These are phyloP conservation scores for Mechanitis mazaeus DNA, from an alignment of 2,888 invertebrate species.

Conservation along the genomic window DNA sequence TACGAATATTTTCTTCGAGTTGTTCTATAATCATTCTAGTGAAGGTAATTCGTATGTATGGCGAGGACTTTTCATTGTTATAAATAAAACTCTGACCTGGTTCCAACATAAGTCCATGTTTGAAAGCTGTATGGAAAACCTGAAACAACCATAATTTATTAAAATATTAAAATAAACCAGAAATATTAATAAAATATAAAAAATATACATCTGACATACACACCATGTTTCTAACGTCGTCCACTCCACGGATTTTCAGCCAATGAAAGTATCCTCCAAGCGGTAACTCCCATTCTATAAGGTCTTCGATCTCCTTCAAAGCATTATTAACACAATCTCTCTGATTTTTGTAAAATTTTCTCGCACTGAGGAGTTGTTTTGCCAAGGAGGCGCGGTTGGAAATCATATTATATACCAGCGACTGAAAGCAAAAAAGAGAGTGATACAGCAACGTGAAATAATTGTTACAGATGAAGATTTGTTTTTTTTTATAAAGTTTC, in stretches of 20 bases:
- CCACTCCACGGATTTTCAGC: slow-evolving; percentile 81
- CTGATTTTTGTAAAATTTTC: slow-evolving; percentile 78
- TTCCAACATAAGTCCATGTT: slow-evolving; percentile 81
- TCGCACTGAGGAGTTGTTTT: slow-evolving; percentile 75
- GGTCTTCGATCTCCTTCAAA: slow-evolving; percentile 74
- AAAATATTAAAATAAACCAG: slow-evolving; percentile 15
- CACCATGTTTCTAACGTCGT: slow-evolving; percentile 85
- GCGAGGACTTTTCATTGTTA: slow-evolving; percentile 78
- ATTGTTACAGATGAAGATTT: no score
- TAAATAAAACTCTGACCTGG: slow-evolving; percentile 86
- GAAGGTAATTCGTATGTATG: slow-evolving; percentile 83
- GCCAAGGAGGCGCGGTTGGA: slow-evolving; percentile 47
- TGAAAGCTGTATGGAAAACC: slow-evolving; percentile 76
- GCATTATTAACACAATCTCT: slow-evolving; percentile 78
- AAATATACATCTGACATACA: slow-evolving; percentile 28
- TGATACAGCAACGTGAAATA: no score
- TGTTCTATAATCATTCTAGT: slow-evolving; percentile 80
- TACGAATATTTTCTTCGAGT: slow-evolving; percentile 78
- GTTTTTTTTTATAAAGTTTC: no score
- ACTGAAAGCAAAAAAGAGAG: neutral
- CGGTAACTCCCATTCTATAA: slow-evolving; percentile 80
- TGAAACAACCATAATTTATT: slow-evolving; percentile 29
- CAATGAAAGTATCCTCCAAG: slow-evolving; percentile 87
- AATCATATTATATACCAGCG: neutral
- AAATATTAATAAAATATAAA: no score